These are phyloP conservation scores for Orthosia gracilis DNA, from an alignment of 2,888 invertebrate genomes.

Conservation along the genomic window DNA sequence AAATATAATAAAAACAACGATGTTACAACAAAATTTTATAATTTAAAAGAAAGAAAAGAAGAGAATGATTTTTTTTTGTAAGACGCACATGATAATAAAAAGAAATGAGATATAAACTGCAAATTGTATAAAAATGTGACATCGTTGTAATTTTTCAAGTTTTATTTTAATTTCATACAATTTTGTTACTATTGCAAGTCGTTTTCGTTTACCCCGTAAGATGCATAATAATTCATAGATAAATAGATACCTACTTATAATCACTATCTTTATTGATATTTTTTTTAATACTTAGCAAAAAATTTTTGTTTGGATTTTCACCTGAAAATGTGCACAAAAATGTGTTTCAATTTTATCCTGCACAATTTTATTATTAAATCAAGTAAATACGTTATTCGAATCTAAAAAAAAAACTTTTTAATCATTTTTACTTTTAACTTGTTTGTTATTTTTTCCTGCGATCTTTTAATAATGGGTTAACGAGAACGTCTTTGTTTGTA, in stretches of 20 bases:
- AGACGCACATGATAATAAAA: too few relatives aligned
- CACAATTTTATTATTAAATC: not conserved
- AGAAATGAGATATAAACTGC: too few relatives aligned
- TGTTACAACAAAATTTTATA: not conserved
- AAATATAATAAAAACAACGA: not conserved
- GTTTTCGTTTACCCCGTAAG: slow-evolving; percentile 14
- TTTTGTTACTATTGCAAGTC: not conserved
- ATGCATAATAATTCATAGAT: not conserved
- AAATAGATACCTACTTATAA: not conserved
- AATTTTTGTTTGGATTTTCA: too few relatives aligned
- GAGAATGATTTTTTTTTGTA: not conserved
- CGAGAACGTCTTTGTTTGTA: slow-evolving; percentile 1
- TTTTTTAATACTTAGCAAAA: not conserved
- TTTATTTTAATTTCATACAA: not conserved
- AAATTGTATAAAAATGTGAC: not conserved
- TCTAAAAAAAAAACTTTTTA: not conserved
- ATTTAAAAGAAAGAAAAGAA: not conserved
- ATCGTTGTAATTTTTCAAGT: slow-evolving; percentile 7
- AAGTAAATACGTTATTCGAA: too few relatives aligned
- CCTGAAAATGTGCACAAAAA: not conserved
- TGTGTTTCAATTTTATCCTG: not conserved
- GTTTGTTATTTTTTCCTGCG: not conserved
- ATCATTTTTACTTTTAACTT: not conserved
- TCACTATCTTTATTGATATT: not conserved
- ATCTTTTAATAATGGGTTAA: not conserved